These are phyloP conservation scores for Cydia pomonella DNA, from an alignment of 1,140 invertebrate genomes.

Conservation along the genomic window DNA sequence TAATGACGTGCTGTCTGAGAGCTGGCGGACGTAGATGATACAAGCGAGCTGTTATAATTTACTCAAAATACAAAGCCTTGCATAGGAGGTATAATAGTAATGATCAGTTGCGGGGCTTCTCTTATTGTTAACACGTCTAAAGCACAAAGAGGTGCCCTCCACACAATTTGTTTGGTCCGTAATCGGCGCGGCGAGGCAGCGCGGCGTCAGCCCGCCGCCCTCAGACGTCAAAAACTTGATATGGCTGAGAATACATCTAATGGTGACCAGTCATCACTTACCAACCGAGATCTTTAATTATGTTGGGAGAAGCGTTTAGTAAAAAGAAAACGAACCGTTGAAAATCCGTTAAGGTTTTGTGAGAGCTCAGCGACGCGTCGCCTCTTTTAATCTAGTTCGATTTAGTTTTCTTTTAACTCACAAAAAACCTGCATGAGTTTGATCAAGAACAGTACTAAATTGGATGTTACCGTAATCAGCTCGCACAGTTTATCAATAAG, in stretches of 20 bases:
- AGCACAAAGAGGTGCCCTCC: conserved; percentile 68
- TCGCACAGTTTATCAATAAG: too few species aligned
- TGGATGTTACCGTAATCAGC: conserved; percentile 62
- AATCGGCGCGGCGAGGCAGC: conserved; percentile 64
- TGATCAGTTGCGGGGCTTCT: conserved; percentile 73
- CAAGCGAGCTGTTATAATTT: conserved; percentile 77
- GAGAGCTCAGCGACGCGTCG: conserved; percentile 58
- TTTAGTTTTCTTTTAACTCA: conserved; percentile 53
- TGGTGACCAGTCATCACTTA: conserved; percentile 68
- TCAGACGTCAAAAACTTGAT: conserved; percentile 53
- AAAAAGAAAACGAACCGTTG: conserved; percentile 71
- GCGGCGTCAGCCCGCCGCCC: conserved; percentile 49
- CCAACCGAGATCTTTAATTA: conserved; percentile 66
- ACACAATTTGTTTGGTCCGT: conserved; percentile 74
- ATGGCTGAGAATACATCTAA: conserved; percentile 57
- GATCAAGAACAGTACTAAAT: conserved; percentile 68
- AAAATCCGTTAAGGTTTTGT: conserved; percentile 73
- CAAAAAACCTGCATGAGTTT: conserved; percentile 59
- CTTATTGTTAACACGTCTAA: conserved; percentile 75
- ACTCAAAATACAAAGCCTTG: conserved; percentile 80
- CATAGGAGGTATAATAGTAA: conserved; percentile 73
- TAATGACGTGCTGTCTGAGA: conserved; percentile 72
- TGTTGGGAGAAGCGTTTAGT: conserved; percentile 57
- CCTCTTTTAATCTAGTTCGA: conserved; percentile 64
- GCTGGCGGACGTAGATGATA: conserved; percentile 47